These are phyloP conservation scores for Platycercus adscitus DNA, from an alignment of 2,113 vertebrate genomes.

Conservation along the genomic window DNA sequence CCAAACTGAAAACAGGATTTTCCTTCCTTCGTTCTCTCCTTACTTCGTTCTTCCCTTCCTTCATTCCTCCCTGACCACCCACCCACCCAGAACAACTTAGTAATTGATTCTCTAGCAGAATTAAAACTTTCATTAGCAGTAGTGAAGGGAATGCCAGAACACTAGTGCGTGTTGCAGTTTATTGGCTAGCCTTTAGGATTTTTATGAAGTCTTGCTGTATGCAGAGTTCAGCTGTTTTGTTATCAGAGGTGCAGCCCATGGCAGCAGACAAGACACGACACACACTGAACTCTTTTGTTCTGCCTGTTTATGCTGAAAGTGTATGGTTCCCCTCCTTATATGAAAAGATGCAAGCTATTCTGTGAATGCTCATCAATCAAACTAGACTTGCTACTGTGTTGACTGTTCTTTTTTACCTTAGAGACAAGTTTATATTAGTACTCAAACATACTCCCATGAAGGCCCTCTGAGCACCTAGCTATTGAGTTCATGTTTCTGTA, in stretches of 20 bases:
- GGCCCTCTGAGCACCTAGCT: background rate
- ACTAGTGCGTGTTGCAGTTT: background rate
- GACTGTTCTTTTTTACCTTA: background rate
- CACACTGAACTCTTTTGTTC: background rate
- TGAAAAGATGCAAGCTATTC: background rate
- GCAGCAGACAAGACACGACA: background rate
- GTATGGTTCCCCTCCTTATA: background rate
- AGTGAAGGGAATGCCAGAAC: background rate
- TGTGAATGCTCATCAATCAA: background rate
- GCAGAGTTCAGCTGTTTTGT: background rate
- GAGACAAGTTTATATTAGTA: constrained; percentile 9
- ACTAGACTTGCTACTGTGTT: background rate
- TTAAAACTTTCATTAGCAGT: background rate
- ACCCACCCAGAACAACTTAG: background rate
- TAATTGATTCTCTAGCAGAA: background rate
- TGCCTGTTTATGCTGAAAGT: background rate
- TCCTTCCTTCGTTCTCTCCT: background rate
- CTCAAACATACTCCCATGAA: background rate
- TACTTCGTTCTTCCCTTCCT: background rate
- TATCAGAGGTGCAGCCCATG: background rate
- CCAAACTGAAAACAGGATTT: background rate
- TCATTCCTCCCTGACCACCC: too few relatives aligned
- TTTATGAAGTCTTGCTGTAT: background rate
- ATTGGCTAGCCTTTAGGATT: background rate
- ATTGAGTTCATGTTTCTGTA: background rate